phyloP scores from a whole-genome alignment of 2,888 invertebrate species.

The Temnothorax unifasciatus region DNA sequence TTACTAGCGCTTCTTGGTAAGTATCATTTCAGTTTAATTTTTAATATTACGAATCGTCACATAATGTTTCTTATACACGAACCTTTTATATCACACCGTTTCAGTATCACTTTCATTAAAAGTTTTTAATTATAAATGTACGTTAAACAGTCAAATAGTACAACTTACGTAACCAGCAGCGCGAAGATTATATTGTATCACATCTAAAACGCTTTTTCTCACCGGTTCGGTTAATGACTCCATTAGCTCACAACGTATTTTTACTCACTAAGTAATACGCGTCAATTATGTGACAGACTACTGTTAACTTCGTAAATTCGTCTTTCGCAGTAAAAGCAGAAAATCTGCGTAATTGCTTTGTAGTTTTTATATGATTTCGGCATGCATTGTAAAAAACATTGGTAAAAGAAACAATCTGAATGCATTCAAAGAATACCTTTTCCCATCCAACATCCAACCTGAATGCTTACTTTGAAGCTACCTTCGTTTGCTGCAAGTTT shows the following conservation, averaged over 20 bases:
- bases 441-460: background rate
- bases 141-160: background rate
- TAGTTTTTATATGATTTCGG: background rate
- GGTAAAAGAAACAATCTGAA: conserved; percentile 19
- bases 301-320: background rate
- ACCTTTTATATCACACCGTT: background rate
- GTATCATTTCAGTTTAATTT: background rate
- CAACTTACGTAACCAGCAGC: conserved; percentile 72
- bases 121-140: background rate
- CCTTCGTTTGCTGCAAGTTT: conserved; percentile 3
- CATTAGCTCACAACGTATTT: conserved; percentile 38
- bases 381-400: background rate
- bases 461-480: conserved; percentile 7
- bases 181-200: conserved; percentile 73
- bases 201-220: conserved; percentile 75
- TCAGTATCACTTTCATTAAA: background rate
- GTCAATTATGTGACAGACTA: background rate
- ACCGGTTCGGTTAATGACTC: conserved; percentile 64
- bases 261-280: background rate
- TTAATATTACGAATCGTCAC: background rate
- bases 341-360: background rate
- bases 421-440: background rate
- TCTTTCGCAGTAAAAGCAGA: background rate
- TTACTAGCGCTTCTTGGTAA: background rate
- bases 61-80: background rate